Evolutionary conservation across 1,140 invertebrate species (phyloP).

Genomic region (Dendrolimus kikuchii): DNA sequence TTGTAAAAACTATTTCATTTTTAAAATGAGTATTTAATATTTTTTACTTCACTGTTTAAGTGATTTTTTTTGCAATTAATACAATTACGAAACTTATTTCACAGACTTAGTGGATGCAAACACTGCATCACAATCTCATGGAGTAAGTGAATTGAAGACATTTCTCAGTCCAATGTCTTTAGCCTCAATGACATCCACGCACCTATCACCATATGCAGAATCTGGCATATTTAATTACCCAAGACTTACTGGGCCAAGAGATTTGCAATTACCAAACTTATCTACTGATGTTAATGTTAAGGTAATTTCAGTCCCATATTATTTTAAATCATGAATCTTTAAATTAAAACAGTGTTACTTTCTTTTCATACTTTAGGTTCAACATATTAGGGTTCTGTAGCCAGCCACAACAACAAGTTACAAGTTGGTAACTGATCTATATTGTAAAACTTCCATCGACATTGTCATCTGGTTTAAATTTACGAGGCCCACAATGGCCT

Average conservation of each 20-base stretch:
- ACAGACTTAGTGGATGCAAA: constrained; percentile 30
- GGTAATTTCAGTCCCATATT: constrained; percentile 7
- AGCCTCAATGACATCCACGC: constrained; percentile 38
- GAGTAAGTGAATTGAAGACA: constrained; percentile 28
- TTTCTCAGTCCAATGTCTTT: constrained; percentile 51
- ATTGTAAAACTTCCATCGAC: too few species aligned
- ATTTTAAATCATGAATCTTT: too few species aligned
- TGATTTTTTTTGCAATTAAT: not conserved
- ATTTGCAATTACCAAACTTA: constrained; percentile 49
- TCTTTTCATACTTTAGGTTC: too few species aligned
- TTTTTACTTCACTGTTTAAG: too few species aligned
- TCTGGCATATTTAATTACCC: constrained; percentile 40
- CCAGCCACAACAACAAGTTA: too few species aligned
- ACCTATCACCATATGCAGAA: constrained; percentile 35
- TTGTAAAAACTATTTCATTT: too few species aligned
- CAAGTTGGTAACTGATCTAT: too few species aligned
- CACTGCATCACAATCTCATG: constrained; percentile 17
- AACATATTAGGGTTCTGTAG: too few species aligned
- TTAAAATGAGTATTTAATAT: too few species aligned
- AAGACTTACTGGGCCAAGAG: constrained; percentile 54
- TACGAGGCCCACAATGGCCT: too few species aligned
- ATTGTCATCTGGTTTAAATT: too few species aligned
- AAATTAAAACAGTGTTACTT: too few species aligned
- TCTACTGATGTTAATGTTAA: constrained; percentile 23
- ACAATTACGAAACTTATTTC: constrained; percentile 14